A percentile compares a stretch with the other conserved stretches of the same genome.
Conservation (phyloP, 2,797 vertebrate species). For the Phoeniculus purpureus region DNA sequence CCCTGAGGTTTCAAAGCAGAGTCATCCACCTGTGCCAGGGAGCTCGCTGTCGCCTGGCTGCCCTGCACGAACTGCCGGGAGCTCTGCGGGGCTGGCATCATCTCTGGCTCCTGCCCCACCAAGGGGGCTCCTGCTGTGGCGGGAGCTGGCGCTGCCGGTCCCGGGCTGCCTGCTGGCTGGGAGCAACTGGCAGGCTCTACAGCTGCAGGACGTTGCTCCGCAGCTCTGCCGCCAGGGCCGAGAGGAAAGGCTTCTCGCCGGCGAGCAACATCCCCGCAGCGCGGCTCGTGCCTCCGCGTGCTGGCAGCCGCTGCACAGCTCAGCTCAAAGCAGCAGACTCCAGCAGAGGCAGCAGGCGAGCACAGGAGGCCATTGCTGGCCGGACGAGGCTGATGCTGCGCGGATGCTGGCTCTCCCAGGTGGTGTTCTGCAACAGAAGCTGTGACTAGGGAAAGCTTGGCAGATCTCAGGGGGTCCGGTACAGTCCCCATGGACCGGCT, state of each 20-base stretch:
- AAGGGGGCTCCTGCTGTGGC: not conserved
- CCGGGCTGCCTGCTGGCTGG: not conserved
- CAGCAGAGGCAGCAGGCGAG: conserved; percentile 28
- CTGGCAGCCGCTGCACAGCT: not conserved
- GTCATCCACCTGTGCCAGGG: conserved; percentile 23
- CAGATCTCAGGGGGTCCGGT: conserved; percentile 86
- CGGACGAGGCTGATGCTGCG: conserved; percentile 75
- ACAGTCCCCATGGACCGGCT: conserved; percentile 89
- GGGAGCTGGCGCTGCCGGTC: not conserved
- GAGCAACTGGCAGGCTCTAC: not conserved
- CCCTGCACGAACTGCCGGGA: conserved; percentile 15
- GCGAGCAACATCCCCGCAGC: conserved; percentile 21
- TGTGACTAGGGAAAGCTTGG: conserved; percentile 83
- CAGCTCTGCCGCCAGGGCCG: conserved; percentile 60
- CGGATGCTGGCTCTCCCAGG: conserved; percentile 75
- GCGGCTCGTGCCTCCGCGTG: not conserved
- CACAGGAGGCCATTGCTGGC: conserved; percentile 77
- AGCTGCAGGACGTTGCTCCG: not conserved
- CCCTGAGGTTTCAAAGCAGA: conserved; percentile 20
- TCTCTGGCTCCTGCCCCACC: not conserved
- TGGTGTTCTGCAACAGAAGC: conserved; percentile 78
- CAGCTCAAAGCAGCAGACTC: conserved; percentile 58
- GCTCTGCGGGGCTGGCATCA: conserved; percentile 53
- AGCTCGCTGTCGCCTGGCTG: not conserved
- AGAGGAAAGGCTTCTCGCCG: conserved; percentile 61